Percentiles rank a stretch among this genome's conserved stretches.
Evolutionary conservation across 2,113 vertebrate species (phyloP).

Genomic region (Abramis brama): DNA sequence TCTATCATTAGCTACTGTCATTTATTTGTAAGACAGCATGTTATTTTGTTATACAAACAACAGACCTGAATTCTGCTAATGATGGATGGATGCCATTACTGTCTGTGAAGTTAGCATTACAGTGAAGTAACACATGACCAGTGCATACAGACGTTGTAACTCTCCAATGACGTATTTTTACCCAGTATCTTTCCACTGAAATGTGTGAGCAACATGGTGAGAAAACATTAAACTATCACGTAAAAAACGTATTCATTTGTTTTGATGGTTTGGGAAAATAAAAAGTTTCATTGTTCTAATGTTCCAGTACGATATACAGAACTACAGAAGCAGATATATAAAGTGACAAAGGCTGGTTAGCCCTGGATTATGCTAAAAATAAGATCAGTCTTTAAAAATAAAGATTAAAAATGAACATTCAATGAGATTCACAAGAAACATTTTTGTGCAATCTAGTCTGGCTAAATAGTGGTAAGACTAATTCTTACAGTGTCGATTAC

Average conservation of each 20-base stretch:
- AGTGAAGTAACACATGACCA: conserved; percentile 33
- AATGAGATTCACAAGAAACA: conserved; percentile 42
- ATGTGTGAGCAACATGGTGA: not conserved
- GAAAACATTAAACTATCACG: not conserved
- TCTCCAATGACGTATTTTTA: not conserved
- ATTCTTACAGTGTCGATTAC: conserved; percentile 51
- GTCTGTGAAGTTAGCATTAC: conserved; percentile 14
- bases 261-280: not conserved
- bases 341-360: conserved; percentile 34
- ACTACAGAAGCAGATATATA: conserved; percentile 23
- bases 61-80: conserved; percentile 44
- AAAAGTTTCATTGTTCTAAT: not conserved
- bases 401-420: conserved; percentile 50
- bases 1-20: conserved; percentile 50
- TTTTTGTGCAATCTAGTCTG: conserved; percentile 43
- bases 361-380: conserved; percentile 8
- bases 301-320: conserved; percentile 28
- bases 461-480: conserved; percentile 59
- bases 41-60: conserved; percentile 50
- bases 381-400: conserved; percentile 39
- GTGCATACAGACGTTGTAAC: conserved; percentile 29
- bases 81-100: conserved; percentile 37
- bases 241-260: not conserved
- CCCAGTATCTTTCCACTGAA: not conserved
- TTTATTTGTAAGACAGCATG: conserved; percentile 59